Evolutionary conservation across 2,797 vertebrate species (phyloP), one percentile per base, ranked within the genome.

Genomic region (Cryptoprocta ferox): DNA sequence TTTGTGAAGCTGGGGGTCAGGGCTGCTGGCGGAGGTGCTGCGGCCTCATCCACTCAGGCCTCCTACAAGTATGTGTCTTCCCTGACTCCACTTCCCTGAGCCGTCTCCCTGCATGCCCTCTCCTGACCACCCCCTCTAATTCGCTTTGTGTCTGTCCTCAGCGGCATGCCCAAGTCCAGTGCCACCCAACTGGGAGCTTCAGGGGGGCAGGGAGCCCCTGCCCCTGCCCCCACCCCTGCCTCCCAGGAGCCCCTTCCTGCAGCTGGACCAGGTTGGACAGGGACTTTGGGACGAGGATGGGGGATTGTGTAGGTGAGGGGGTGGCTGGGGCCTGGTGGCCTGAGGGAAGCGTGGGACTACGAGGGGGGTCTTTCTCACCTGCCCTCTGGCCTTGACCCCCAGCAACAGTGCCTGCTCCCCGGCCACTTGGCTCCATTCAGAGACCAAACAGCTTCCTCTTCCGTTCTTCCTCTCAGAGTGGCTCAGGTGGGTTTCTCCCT

Each of bases 361-460:
- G 85, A 78, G 28, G 37, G 37, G 3, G 65, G 18, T 42, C 21
- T 95, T 37, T 94, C 66, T 95, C 10, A 59, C 61, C 45, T 9
- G 14, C 7, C 45, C 26, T 24, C 32, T 98, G 97, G 3, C 98
- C 98, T 95, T 19, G 70, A 11, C 96, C 96, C 12, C 98, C 97
- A 39, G 98, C 97, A 2, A 88, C 83, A 30, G 73, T 50, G 9
- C 94, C 97, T 71, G 88, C 11, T 8, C 61, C 95, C 45, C 95
- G 95, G 30, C 99, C 99, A 0, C 98, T 99, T 0, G 98, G 99
- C 82, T 98, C 98, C 70, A 97, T 97, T 42, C 99, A 98, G 97
- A 99, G 98, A 97, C 99, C 99, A 94, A 99, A 98, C 98, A 99
- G 99, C 96, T 99, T 99, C 98, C 99, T 99, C 88, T 99, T 99